Base-by-base conservation (phyloP, 2,797 vertebrate genomes). In the Potorous gilbertii region DNA sequence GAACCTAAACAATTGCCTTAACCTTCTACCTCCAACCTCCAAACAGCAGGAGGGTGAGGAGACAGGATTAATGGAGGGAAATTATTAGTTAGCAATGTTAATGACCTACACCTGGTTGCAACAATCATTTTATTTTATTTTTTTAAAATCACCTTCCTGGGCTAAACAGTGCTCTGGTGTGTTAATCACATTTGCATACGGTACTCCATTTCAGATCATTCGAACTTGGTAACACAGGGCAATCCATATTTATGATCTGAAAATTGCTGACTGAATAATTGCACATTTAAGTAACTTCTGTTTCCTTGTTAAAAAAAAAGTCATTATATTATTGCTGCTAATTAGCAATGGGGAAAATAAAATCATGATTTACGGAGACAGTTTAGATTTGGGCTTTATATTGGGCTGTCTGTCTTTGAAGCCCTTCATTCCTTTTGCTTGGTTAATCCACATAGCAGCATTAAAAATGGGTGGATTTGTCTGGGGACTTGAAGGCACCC, bases 201-300 rank as follows among this genome's bases (percentile, higher is more conserved):
- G 54, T 87, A 56, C 92, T 95, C 46, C 87, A 57, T 89, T 97
- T 97, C 94, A 97, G 94, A 93, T 34, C 57, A 50, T 94, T 96
- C 97, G 95, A 98, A 95, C 46, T 74, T 55, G 46, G 56, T 97
- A 59, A 93, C 95, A 97, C 96, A 92, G 95, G 98, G 97, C 90
- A 96, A 98, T 98, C 96, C 92, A 87, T 98, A 92, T 96, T 97
- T 97, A 98, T 98, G 94, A 98, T 96, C 95, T 97, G 96, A 96
- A 97, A 98, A 98, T 95, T 98, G 96, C 96, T 97, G 97, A 97
- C 92, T 97, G 97, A 98, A 98, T 98, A 98, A 98, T 97, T 97
- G 94, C 93, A 94, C 94, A 95, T 97, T 98, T 97, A 98, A 98
- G 95, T 96, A 98, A 97, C 97, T 98, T 97, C 96, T 98, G 96